Evolutionary conservation across 37 sponge, comb jelly and placozoan species (phyloP), one percentile per base, ranked within the genome.

Genomic region (Corticium candelabrum): DNA sequence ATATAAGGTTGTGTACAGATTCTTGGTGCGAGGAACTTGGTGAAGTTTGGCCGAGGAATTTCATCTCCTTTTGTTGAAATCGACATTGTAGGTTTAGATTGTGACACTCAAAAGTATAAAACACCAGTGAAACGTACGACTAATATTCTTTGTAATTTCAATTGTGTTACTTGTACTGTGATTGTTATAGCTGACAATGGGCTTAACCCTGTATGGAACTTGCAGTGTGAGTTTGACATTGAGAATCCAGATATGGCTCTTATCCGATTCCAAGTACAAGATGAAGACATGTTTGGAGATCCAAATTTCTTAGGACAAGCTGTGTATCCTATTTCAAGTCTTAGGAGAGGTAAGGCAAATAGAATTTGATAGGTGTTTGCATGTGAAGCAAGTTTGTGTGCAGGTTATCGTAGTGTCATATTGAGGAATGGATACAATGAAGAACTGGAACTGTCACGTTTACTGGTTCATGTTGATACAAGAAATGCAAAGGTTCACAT

Each of bases 251-350:
- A 90, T 74, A 86, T 92, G 37, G 93, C 99, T 35, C 78, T 94
- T 38, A 68, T 99, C 15, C 74, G 96, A 37, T 99, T 99, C 73
- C 82, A 69, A 1, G 93, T 87, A 31, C 86, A 84, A 36, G 99
- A 99, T 75, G 88, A 86, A 39, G 96, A 99, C 77, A 87, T 87
- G 76, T 99, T 99, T 75, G 96, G 96, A 0, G 99, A 99, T 37
- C 91, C 96, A 15, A 95, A 92, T 68, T 90, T 90, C 78, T 81
- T 99, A 1, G 93, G 96, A 0, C 95, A 94, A 77, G 96, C 93
- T 4, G 85, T 87, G 40, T 88, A 82, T 76, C 99, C 99, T 1
- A 56, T 99, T 31, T 4, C 27, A 2, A 85, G 85, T 67, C 78
- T 99, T 37, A 83, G 82, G 35, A 56, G 72, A 2, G 84, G 84